Evolutionary conservation across 1,140 invertebrate genomes (phyloP).

Genomic region (Ceratoteleas bidentatus): DNA sequence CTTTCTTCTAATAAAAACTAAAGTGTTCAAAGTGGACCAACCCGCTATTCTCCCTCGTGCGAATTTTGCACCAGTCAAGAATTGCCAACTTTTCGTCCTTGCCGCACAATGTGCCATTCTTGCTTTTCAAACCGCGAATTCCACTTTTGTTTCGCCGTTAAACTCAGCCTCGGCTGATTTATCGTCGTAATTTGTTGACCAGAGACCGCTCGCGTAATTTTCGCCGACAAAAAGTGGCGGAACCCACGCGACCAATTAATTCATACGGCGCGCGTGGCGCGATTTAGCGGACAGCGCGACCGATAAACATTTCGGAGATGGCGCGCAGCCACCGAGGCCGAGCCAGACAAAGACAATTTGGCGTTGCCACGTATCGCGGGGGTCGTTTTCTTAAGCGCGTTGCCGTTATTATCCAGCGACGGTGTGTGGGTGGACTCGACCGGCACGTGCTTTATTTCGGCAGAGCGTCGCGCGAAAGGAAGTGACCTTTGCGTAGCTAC

Average conservation of each 20-base stretch:
- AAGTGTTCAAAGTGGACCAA: no score
- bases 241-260: slow-evolving; percentile 10
- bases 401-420: slow-evolving; percentile 42
- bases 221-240: neutral
- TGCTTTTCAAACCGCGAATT: no score
- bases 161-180: no score
- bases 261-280: slow-evolving; percentile 22
- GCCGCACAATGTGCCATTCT: no score
- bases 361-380: slow-evolving; percentile 28
- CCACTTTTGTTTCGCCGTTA: no score
- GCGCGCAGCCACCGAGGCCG: slow-evolving; percentile 40
- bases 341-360: slow-evolving; percentile 40
- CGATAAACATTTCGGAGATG: slow-evolving; percentile 38
- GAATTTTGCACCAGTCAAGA: no score
- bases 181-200: no score
- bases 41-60: no score
- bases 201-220: no score
- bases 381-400: slow-evolving; percentile 44
- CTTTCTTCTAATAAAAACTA: no score
- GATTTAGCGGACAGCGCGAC: slow-evolving; percentile 29
- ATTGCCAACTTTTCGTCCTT: no score
- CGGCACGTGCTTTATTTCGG: slow-evolving; percentile 65
- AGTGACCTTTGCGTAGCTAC: slow-evolving; percentile 42
- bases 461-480: slow-evolving; percentile 50
- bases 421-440: slow-evolving; percentile 18